Conservation (phyloP, 2,797 vertebrate genomes). For the Crenichthys baileyi region DNA sequence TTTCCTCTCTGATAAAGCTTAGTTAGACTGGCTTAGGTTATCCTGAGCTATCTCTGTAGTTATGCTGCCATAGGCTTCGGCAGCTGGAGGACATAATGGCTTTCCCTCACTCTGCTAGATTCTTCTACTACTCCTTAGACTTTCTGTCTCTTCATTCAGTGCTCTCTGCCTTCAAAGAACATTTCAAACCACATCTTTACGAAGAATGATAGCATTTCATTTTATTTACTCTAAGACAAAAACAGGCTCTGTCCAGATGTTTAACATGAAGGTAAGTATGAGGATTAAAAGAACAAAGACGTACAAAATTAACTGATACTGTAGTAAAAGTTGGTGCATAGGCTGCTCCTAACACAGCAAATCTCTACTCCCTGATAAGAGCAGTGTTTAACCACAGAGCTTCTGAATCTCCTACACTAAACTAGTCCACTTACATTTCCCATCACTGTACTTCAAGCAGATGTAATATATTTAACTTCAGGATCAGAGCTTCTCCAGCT, state of each 20-base stretch:
- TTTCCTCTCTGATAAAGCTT: too few relatives aligned
- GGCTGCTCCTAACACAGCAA: not conserved
- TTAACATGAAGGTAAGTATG: not conserved
- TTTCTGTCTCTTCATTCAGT: too few relatives aligned
- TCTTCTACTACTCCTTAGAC: too few relatives aligned
- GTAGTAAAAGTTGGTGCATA: not conserved
- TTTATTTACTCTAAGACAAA: not conserved
- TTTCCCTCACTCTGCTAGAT: too few relatives aligned
- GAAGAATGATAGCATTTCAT: not conserved
- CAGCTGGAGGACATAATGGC: too few relatives aligned
- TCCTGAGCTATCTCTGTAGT: too few relatives aligned
- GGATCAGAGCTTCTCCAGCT: conserved; percentile 25
- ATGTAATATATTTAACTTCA: not conserved
- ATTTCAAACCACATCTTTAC: too few relatives aligned
- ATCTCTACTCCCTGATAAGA: not conserved
- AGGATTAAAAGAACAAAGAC: not conserved
- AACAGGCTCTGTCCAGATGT: not conserved
- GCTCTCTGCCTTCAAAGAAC: too few relatives aligned
- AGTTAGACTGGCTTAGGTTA: too few relatives aligned
- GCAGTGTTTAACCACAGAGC: not conserved
- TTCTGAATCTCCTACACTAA: not conserved
- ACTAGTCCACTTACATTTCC: not conserved
- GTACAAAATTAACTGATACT: too few relatives aligned
- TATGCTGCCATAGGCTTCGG: too few relatives aligned
- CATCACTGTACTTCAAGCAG: not conserved